phyloP scores from a whole-genome alignment of 2,113 vertebrate genomes.

The Miniopterus natalensis region DNA sequence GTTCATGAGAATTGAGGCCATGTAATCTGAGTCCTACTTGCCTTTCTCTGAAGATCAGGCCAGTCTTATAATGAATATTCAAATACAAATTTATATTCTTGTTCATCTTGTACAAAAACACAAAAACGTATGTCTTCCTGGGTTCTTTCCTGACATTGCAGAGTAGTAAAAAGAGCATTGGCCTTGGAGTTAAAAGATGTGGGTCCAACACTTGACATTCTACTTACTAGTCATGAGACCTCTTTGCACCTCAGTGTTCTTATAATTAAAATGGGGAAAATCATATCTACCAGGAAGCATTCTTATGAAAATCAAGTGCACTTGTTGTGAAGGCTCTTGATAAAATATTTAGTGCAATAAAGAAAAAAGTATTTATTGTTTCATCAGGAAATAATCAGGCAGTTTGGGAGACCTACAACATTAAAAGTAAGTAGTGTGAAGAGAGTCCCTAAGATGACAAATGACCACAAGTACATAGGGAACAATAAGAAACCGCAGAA shows the following conservation, averaged over 20 bases:
- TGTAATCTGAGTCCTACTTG: background rate
- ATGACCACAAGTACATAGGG: background rate
- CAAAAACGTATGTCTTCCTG: background rate
- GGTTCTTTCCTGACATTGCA: background rate
- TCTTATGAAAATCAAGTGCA: background rate
- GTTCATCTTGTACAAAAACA: background rate
- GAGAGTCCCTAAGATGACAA: background rate
- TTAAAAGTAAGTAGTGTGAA: constrained; percentile 5
- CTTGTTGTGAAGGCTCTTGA: background rate
- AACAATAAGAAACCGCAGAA: background rate
- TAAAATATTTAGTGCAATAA: background rate
- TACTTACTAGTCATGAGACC: background rate
- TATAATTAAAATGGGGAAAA: background rate
- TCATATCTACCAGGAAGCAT: background rate
- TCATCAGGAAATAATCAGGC: background rate
- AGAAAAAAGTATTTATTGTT: constrained; percentile 2
- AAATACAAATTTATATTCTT: constrained; percentile 9
- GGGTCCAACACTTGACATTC: background rate
- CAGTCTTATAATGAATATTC: background rate
- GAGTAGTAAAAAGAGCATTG: background rate
- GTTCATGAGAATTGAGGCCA: background rate
- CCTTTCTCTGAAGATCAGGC: background rate
- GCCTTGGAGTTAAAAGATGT: background rate
- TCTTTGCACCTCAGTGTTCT: background rate
- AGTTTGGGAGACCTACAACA: background rate